Evolutionary conservation across 2,888 invertebrate genomes (phyloP).

Genomic region (Trachelus iudaicus): DNA sequence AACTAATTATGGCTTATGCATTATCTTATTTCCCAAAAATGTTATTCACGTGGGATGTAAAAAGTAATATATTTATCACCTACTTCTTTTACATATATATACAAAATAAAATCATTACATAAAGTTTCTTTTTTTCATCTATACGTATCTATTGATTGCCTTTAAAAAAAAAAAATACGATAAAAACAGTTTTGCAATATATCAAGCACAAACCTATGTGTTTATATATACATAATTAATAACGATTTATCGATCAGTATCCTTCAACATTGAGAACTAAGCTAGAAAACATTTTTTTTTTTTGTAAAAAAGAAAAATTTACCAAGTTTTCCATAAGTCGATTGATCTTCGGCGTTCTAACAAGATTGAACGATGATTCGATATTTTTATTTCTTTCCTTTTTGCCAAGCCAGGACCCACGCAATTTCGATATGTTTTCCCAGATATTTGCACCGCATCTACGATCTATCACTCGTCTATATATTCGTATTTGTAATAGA

Average conservation of each 20-base stretch:
- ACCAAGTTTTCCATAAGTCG: neutral
- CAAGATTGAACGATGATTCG: neutral
- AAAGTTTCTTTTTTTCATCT: too few species aligned
- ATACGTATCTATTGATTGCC: too few species aligned
- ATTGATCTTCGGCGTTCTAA: neutral
- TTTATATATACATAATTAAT: conserved; percentile 15
- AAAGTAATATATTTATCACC: too few species aligned
- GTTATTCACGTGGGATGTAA: too few species aligned
- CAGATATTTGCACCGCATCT: neutral
- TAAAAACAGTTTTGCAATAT: neutral
- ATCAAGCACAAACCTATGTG: neutral
- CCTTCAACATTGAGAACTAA: neutral
- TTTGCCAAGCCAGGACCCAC: neutral
- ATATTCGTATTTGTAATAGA: neutral
- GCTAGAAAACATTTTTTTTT: neutral
- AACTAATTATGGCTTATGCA: too few species aligned
- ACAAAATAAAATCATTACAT: too few species aligned
- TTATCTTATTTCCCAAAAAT: too few species aligned
- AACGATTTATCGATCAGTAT: neutral
- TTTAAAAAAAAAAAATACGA: neutral
- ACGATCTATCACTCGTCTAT: neutral
- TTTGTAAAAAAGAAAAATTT: neutral
- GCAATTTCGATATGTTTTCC: neutral
- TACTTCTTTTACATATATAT: too few species aligned
- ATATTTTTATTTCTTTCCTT: neutral